Conservation (phyloP, 2,113 vertebrate species). For the Myotis lucifugus region DNA sequence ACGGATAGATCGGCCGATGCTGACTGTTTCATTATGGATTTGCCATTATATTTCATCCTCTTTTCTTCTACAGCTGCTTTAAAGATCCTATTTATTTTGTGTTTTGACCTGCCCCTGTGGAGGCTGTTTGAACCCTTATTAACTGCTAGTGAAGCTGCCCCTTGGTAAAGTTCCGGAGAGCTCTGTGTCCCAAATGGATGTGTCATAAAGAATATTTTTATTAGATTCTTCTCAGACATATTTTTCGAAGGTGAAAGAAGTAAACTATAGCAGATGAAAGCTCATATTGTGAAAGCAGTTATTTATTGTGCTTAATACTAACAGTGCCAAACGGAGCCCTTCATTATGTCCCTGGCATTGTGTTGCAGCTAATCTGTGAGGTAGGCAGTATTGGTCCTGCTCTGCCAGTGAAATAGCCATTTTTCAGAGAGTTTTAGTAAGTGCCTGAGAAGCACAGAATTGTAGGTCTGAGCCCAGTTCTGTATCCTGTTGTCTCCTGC, state of each 20-base stretch:
- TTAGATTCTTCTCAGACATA: background rate
- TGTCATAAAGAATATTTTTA: conserved; percentile 31
- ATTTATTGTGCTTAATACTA: background rate
- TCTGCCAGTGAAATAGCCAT: background rate
- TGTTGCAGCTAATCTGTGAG: background rate
- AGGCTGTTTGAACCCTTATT: conserved; percentile 32
- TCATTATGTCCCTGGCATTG: background rate
- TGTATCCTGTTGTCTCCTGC: background rate
- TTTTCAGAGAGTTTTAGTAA: background rate
- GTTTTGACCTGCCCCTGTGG: background rate
- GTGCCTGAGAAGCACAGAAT: background rate
- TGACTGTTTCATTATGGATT: conserved; percentile 46
- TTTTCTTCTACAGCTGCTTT: conserved; percentile 23
- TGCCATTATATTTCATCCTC: conserved; percentile 22
- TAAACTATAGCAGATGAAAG: background rate
- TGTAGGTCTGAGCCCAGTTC: background rate
- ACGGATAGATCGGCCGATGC: background rate
- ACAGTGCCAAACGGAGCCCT: background rate
- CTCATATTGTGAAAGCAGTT: background rate
- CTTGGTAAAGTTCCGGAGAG: conserved; percentile 27
- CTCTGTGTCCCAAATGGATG: background rate
- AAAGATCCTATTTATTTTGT: conserved; percentile 42
- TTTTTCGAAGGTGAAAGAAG: conserved; percentile 24
- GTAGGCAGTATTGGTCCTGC: background rate
- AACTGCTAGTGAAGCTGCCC: background rate